Evolutionary conservation across 2,113 vertebrate species (phyloP), one percentile per base, ranked within the genome.

Genomic region (Bombycilla garrulus): DNA sequence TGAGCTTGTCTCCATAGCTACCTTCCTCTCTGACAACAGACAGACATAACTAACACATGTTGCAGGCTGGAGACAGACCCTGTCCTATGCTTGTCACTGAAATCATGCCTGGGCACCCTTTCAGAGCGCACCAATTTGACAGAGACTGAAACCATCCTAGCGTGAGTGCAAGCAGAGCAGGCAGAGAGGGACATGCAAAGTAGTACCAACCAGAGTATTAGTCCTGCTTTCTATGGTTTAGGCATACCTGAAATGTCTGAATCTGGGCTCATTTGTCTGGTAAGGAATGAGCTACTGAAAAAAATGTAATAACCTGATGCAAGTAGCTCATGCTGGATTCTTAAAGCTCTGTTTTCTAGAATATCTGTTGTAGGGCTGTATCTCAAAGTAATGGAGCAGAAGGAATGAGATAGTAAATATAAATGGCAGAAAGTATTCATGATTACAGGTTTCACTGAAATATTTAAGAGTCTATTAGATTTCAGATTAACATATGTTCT

Each of bases 311-410:
- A 82, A 86, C 22, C 25, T 23, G 25, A 31, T 56, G 8, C 8
- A 80, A 38, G 40, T 10, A 81, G 22, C 26, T 83, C 42, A 28
- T 42, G 17, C 21, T 73, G 47, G 29, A 74, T 56, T 56, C 40
- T 47, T 61, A 47, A 79, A 76, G 13, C 33, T 28, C 21, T 51
- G 28, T 65, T 65, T 92, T 51, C 13, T n/a, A 70, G 23, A 42
- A 10, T 28, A 24, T 12, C n/a, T 70, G 28, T 70, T 79, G 36
- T 33, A 47, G 5, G 56, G 51, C 7, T 70, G 18, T 78, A 58
- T 69, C 54, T 86, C 88, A 88, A 73, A 73, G 60, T 60, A 95
- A 69, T 53, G 50, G 53, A 86, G 65, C 40, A 64, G 44, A 69
- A 73, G 65, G 38, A 86, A 81, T 69, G 60, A 78, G 80, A 64